Percentiles rank a stretch among this genome's conserved stretches.
Evolutionary conservation across 37 sponge, comb jelly and placozoan species (phyloP).

Genomic region (Crambe crambe): DNA sequence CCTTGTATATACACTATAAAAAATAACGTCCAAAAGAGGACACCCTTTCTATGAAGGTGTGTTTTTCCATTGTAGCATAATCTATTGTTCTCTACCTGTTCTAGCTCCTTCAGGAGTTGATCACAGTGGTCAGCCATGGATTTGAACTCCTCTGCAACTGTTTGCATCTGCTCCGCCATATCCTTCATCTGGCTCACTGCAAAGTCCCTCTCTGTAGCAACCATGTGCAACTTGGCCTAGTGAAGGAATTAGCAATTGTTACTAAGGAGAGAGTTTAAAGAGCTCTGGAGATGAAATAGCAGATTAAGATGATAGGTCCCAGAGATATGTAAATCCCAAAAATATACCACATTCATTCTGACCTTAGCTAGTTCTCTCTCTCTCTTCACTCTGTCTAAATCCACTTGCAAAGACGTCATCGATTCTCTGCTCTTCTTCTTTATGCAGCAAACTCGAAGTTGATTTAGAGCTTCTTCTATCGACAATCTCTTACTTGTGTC

Average conservation of each 20-base stretch:
- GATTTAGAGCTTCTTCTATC: constrained; percentile 39
- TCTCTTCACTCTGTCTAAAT: constrained; percentile 6
- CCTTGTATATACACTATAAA: too few relatives aligned
- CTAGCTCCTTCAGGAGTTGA: constrained; percentile 9
- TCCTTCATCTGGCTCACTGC: constrained; percentile 51
- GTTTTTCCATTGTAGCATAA: too few relatives aligned
- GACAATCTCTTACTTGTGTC: constrained; percentile 26
- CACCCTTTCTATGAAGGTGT: too few relatives aligned
- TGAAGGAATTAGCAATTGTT: neutral
- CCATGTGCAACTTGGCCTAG: constrained; percentile 20
- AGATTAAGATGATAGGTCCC: too few relatives aligned
- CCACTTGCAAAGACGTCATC: neutral
- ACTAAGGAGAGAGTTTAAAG: neutral
- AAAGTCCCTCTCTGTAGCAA: constrained; percentile 58
- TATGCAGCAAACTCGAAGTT: constrained; percentile 37
- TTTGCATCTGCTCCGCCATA: constrained; percentile 60
- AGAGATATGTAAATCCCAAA: neutral
- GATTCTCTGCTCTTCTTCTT: neutral
- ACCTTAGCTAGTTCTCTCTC: constrained; percentile 55
- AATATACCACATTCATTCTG: neutral
- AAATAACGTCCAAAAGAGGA: too few relatives aligned
- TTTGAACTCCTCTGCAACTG: constrained; percentile 44
- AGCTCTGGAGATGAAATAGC: neutral
- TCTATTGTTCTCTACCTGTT: constrained; percentile 14
- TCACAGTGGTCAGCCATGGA: constrained; percentile 46